Percentiles rank a stretch among this genome's conserved stretches.
These are phyloP conservation scores for Galagoides demidoff DNA, from an alignment of 2,797 vertebrate species.

Conservation along the genomic window DNA sequence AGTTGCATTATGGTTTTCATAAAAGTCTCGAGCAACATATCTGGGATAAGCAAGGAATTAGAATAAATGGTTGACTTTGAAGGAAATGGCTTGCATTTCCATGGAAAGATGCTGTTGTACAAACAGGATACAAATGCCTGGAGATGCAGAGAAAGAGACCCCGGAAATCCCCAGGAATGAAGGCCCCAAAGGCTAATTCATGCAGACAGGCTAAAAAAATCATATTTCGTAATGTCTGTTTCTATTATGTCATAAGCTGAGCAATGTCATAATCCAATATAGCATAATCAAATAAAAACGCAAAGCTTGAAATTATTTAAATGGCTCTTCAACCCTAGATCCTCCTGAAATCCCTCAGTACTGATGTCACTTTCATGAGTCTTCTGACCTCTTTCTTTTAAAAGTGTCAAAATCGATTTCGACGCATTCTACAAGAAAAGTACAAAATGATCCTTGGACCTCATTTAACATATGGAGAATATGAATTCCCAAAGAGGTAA, in stretches of 20 bases:
- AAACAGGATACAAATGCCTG: background rate
- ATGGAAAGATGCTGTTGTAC: background rate
- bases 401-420: constrained; percentile 14
- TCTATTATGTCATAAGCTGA: background rate
- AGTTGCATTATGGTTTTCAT: background rate
- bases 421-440: background rate
- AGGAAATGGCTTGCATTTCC: background rate
- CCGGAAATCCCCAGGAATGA: background rate
- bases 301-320: constrained; percentile 17
- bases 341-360: background rate
- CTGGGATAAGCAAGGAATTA: background rate
- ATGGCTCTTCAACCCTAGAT: background rate
- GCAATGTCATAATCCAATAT: background rate
- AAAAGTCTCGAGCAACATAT: background rate
- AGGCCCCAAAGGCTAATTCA: background rate
- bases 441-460: background rate
- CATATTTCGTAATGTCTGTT: constrained; percentile 33
- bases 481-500: background rate
- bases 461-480: background rate
- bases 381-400: background rate
- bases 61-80: background rate
- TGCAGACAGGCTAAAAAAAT: background rate
- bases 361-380: background rate
- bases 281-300: background rate
- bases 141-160: background rate